A percentile compares a stretch with the other conserved stretches of the same genome.
These are phyloP conservation scores for Rutpela maculata DNA, from an alignment of 2,888 invertebrate species.

Conservation along the genomic window DNA sequence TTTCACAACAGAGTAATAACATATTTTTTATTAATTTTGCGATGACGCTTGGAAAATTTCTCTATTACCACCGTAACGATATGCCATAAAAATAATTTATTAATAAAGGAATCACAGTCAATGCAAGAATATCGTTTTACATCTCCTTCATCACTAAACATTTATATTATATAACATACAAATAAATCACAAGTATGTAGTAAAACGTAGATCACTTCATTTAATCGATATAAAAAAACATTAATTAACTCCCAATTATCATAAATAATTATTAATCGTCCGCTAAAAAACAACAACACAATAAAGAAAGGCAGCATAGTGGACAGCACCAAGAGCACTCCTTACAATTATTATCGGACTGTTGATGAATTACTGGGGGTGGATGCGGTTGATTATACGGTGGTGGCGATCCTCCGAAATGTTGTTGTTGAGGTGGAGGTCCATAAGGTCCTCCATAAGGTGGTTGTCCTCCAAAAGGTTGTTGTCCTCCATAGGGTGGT, in stretches of 20 bases:
- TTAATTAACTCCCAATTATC: not conserved
- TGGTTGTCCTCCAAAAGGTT: slow-evolving; percentile 37
- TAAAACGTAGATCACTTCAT: not conserved
- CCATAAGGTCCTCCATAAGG: slow-evolving; percentile 23
- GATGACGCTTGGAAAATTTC: not conserved
- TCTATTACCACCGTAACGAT: not conserved
- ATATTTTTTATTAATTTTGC: not conserved
- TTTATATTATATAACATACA: not conserved
- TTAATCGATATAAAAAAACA: not conserved
- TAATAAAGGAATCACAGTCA: not conserved
- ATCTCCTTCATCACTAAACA: not conserved
- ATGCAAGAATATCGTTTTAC: not conserved
- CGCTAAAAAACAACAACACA: slow-evolving; percentile 52
- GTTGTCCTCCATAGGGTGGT: slow-evolving; percentile 27
- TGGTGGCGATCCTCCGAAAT: slow-evolving; percentile 11
- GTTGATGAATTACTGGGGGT: slow-evolving; percentile 2
- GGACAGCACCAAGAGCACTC: slow-evolving; percentile 51
- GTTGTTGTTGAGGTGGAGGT: slow-evolving; percentile 10
- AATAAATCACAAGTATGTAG: not conserved
- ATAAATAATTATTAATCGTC: slow-evolving; percentile 20
- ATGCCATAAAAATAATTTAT: not conserved
- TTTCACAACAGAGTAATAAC: not conserved
- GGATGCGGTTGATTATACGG: slow-evolving; percentile 22
- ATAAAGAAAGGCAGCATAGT: slow-evolving; percentile 50
- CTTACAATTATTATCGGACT: slow-evolving; percentile 1